Evolutionary conservation across 1,140 invertebrate species (phyloP).

Genomic region (Chionoecetes opilio): DNA sequence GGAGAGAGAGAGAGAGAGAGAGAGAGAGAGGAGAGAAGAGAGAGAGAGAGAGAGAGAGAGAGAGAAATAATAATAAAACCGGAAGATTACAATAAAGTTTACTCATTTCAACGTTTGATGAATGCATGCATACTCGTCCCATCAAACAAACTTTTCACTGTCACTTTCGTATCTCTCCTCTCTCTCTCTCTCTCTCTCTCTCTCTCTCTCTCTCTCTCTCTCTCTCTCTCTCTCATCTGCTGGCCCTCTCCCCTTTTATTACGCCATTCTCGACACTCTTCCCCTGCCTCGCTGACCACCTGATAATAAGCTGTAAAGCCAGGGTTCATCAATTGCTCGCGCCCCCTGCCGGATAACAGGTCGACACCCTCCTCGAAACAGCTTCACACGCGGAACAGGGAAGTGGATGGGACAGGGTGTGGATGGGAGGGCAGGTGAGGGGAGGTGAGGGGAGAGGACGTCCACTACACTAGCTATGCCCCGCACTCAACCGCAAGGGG

Average conservation of each 20-base stretch:
- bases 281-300: constrained; percentile 13
- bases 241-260: constrained; percentile 64
- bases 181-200: no score
- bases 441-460: not conserved
- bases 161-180: not conserved
- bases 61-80: not conserved
- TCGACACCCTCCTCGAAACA: constrained; percentile 13
- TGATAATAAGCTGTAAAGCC: constrained; percentile 61
- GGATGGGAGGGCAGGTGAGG: not conserved
- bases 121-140: no score
- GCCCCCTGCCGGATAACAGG: constrained; percentile 28
- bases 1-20: constrained; percentile 29
- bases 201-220: constrained; percentile 57
- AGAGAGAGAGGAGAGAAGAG: constrained; percentile 32
- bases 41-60: not conserved
- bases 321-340: constrained; percentile 45
- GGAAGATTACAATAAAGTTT: not conserved
- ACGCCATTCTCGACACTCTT: constrained; percentile 45
- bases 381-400: constrained; percentile 33
- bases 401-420: not conserved
- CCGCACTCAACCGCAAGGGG: constrained; percentile 22
- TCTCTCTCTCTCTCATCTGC: constrained; percentile 29
- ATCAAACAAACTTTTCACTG: not conserved
- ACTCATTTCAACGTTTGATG: not conserved
- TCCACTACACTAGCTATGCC: not conserved